Base-by-base conservation (phyloP, 2,888 invertebrate genomes). In the Teleiodes luculella region DNA sequence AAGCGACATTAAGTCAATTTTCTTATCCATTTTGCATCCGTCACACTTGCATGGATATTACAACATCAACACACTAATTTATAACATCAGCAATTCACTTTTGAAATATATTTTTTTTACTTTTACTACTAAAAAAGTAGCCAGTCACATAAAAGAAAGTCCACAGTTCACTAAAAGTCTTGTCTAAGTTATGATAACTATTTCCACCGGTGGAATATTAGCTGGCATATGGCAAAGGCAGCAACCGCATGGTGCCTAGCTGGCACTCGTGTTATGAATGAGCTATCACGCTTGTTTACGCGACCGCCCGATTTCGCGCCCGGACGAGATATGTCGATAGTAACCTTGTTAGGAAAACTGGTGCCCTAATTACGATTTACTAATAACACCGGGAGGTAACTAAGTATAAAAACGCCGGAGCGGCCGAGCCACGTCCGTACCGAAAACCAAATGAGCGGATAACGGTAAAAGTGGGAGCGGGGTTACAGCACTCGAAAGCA, bases 391-490 rank as follows among this genome's bases (percentile, higher is more conserved):
- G 71, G 61, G 66, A 72, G 62, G 16, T 66, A 48, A 51, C 16
- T 61, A 64, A 62, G 61, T 69, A 67, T 71, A 64, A 56, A 59
- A 62, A 61, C 62, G 66, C 64, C 69, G 70, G 51, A 13, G 76
- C 81, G 80, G 74, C 78, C 74, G 72, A 72, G 69, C 83, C 73
- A 78, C 78, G 80, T 72, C 74, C 76, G 76, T 74, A 74, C 79
- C 78, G 76, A 65, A 80, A 83, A 78, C 74, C 78, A 88, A 88
- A 88, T 88, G 88, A 86, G 80, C 80, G 84, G 73, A 68, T 86
- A 88, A 88, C 89, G 86, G 88, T 89, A 89, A 87, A 88, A 83
- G 88, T 84, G 73, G 78, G 76, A 81, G 80, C 74, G 76, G 70
- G 53, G 24, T 24, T n/a, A 24, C 24, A 6, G 72, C 72, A 77